Evolutionary conservation across 2,113 vertebrate genomes (phyloP), one percentile per base, ranked within the genome.

Genomic region (Ceratotherium simum): DNA sequence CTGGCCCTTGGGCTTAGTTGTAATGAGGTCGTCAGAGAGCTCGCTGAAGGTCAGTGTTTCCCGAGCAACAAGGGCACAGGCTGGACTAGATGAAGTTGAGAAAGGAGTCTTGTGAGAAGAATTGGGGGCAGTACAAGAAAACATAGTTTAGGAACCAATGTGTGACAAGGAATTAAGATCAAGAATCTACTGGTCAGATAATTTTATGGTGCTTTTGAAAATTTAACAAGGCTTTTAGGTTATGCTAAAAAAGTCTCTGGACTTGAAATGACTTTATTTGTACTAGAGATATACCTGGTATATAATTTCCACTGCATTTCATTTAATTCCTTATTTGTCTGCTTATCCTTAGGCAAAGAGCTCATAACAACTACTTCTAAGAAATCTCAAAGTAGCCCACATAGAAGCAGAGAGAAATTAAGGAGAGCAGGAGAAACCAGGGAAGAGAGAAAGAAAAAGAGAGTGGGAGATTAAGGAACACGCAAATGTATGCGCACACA

Each of bases 1-100:
- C 96, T 97, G 97, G 96, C 97, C 97, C 96, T 96, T 97, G 98
- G 97, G 97, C 95, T 97, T 90, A 51, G 94, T 83, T 96, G 90
- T 97, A 98, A 97, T 95, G 96, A 98, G 97, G 94, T 97, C 70
- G 0, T 95, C 86, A 69, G 92, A 97, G 92, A 95, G 79, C 87
- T 96, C 76, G 14, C 39, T 8, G 93, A 60, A 97, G 96, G 93
- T 95, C 96, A 97, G 54, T 39, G 90, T 97, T 54, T 97, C 95
- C 92, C 85, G 79, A 87, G 96, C 0, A 48, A 98, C 92, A 82
- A 96, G 89, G 91, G 93, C 83, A 94, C 64, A 56, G 27, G 75
- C 58, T 78, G 82, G 90, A 78, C 83, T 48, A 60, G 83, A 95
- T 79, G 83, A 96, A 75, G 92, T 90, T 88, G 79, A 76, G 76